phyloP scores from a whole-genome alignment of 2,797 vertebrate species.

The Sebastes wilsoni region DNA sequence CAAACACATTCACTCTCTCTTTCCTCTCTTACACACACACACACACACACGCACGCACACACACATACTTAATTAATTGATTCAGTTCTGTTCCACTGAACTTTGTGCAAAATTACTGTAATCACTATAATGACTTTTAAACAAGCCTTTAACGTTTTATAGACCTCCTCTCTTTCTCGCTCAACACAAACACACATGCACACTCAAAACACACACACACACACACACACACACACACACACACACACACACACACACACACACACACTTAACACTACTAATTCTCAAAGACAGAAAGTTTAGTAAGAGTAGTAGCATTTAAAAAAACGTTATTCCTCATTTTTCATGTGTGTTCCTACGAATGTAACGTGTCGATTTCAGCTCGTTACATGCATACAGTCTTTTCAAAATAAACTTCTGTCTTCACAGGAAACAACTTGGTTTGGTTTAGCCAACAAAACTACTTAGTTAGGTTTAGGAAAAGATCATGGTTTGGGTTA shows the following conservation, averaged over 20 bases:
- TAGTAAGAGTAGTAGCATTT: not conserved
- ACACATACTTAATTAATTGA: constrained; percentile 28
- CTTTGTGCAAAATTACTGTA: constrained; percentile 28
- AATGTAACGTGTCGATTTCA: no score
- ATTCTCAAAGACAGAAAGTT: not conserved
- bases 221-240: not conserved
- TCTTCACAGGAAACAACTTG: no score
- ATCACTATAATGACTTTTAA: constrained; percentile 50
- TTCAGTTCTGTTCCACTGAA: constrained; percentile 25
- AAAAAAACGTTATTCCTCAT: not conserved
- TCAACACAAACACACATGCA: not conserved
- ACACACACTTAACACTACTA: not conserved
- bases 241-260: not conserved
- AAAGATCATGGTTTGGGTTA: no score
- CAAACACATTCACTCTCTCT: constrained; percentile 5
- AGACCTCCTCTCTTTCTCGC: not conserved
- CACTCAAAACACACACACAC: not conserved
- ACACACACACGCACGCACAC: not conserved
- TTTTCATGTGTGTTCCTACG: no score
- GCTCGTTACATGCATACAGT: no score
- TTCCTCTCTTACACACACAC: not conserved
- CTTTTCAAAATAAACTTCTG: no score
- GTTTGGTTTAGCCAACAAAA: no score
- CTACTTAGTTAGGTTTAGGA: no score
- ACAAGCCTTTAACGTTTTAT: constrained; percentile 40